These are phyloP conservation scores for Kryptopterus vitreolus DNA, from an alignment of 2,797 vertebrate species.

Conservation along the genomic window DNA sequence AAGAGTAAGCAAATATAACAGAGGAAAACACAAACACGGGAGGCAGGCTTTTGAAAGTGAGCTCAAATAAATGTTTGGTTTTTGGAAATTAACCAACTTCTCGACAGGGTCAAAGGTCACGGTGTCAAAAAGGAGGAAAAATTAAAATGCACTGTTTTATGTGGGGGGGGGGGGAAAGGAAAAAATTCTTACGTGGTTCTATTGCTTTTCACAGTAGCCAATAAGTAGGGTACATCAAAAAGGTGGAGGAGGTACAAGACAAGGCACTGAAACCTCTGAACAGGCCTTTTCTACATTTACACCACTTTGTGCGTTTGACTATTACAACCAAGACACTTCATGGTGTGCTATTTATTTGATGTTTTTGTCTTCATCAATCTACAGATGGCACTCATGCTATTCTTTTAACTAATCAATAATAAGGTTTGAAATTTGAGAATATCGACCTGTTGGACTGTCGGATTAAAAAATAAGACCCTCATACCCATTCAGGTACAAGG, in stretches of 20 bases:
- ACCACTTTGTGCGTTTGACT: not conserved
- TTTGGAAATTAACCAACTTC: slow-evolving; percentile 14
- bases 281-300: too few species aligned
- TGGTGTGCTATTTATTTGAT: not conserved
- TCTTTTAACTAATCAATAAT: not conserved
- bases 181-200: too few species aligned
- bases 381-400: not conserved
- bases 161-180: not conserved
- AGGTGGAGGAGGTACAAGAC: slow-evolving; percentile 1
- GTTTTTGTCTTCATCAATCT: not conserved
- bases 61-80: slow-evolving; percentile 12
- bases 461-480: not conserved
- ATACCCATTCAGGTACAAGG: not conserved
- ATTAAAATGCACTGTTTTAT: too few species aligned
- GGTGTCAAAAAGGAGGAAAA: slow-evolving; percentile 15
- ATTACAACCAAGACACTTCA: not conserved
- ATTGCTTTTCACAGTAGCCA: not conserved
- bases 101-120: slow-evolving; percentile 37
- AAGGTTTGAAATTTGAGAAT: not conserved
- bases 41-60: slow-evolving; percentile 37
- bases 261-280: not conserved
- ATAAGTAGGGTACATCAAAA: not conserved
- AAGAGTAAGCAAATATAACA: slow-evolving; percentile 48
- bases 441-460: not conserved
- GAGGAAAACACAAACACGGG: slow-evolving; percentile 45